Conservation (phyloP, 53 echinoderm and acorn worm species). For the Patiria pectinifera region DNA sequence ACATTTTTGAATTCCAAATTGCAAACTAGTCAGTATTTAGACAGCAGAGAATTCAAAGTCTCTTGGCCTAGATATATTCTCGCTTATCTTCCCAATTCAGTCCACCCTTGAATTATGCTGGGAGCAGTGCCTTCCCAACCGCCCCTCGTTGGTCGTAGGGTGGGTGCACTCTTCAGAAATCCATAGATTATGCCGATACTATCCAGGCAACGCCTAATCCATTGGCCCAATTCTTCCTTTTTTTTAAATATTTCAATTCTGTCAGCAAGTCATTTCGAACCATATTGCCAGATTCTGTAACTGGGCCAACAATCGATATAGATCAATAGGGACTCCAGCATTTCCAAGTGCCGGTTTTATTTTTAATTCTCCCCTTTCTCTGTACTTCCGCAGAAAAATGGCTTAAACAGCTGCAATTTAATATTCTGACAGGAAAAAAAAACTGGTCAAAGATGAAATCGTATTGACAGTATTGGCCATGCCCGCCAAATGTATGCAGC, state of each 20-base stretch:
- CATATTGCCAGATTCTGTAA: background rate
- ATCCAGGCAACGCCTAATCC: constrained; percentile 5
- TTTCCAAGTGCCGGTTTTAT: background rate
- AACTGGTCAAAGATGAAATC: background rate
- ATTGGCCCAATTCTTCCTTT: background rate
- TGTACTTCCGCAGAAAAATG: background rate
- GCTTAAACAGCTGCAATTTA: constrained; percentile 6
- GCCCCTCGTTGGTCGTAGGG: background rate
- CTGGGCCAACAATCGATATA: constrained; percentile 28
- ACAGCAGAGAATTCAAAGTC: background rate
- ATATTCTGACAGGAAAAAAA: background rate
- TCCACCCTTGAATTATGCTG: background rate
- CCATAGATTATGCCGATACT: background rate
- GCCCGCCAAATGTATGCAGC: background rate
- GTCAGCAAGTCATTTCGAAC: background rate
- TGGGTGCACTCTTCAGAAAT: background rate
- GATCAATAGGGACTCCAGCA: background rate
- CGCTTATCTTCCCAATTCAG: background rate
- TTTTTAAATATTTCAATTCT: background rate
- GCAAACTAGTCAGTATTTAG: no score
- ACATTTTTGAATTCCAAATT: no score
- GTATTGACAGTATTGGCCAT: background rate
- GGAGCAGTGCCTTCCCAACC: background rate
- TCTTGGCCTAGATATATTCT: background rate
- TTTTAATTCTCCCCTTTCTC: background rate